phyloP scores from a whole-genome alignment of 2,888 invertebrate species.

The Sminthurides aquaticus region DNA sequence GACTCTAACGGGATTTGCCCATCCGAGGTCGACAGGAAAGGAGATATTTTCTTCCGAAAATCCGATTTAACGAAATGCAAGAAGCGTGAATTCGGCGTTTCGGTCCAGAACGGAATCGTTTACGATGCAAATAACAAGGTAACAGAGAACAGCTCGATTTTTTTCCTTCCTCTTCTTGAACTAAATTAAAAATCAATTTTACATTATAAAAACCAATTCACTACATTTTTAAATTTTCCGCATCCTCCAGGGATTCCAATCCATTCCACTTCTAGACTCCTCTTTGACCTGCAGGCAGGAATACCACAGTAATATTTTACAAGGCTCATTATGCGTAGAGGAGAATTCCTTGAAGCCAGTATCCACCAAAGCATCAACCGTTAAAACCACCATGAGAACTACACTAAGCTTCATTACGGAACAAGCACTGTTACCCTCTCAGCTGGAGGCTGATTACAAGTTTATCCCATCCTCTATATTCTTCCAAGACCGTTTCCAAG shows the following conservation, averaged over 20 bases:
- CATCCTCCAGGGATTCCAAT: not conserved
- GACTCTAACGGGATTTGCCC: slow-evolving; percentile 80
- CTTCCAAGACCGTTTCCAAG: not conserved
- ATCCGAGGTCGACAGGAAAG: slow-evolving; percentile 58
- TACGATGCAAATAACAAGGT: slow-evolving; percentile 47
- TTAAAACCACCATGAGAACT: slow-evolving; percentile 6
- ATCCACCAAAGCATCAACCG: no score
- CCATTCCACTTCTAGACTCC: slow-evolving; percentile 29
- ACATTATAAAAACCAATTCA: no score
- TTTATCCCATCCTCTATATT: not conserved
- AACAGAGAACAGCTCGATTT: no score
- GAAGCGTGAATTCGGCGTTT: slow-evolving; percentile 61
- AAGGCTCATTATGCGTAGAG: slow-evolving; percentile 27
- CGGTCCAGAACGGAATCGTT: slow-evolving; percentile 55
- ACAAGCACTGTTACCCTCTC: not conserved
- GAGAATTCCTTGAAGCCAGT: slow-evolving; percentile 10
- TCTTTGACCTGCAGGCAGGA: slow-evolving; percentile 33
- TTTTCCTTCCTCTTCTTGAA: no score
- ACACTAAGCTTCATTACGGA: not conserved
- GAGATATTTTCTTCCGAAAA: slow-evolving; percentile 53
- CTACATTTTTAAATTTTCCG: not conserved
- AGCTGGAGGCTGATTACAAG: not conserved
- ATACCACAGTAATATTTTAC: slow-evolving; percentile 27
- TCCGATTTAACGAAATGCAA: slow-evolving; percentile 66
- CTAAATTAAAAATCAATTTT: no score